Base-by-base conservation (phyloP, 2,888 invertebrate species). In the Zootermopsis nevadensis region DNA sequence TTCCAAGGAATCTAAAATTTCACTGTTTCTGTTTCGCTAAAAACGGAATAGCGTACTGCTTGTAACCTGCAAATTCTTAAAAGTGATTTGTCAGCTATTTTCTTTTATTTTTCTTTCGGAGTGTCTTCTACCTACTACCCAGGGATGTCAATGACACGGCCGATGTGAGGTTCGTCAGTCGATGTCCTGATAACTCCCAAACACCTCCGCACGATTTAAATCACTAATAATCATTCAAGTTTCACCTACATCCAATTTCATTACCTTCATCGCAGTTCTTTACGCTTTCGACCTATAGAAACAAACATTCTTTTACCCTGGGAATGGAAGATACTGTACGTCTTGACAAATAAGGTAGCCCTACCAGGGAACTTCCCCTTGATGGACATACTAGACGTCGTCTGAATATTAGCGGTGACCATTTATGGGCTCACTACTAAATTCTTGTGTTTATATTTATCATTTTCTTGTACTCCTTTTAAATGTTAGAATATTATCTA, bases 131-230 rank as follows among this genome's bases (percentile, higher is more conserved):
- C n/a, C 12, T 27, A 60, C 60, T 60, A 19, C 6, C 19, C 33
- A 22, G 19, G 8, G 69, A 33, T 69, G 69, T 69, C 69, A 69
- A 69, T 69, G 69, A 69, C 69, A 69, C 19, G 60, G 27, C 60
- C 27, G 19, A n/a, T 10, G 60, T 27, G 7, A 6, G 6, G 69
- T 33, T 69, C 69, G 15, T 15, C 69, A 69, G 33, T 22, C 69
- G 0, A 33, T 30, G 6, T 27, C 12, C 60, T 27, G 60, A n/a
- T 60, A 8, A n/a, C 60, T 60, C 69, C 69, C 8, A 69, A 33
- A 69, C 69, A 31, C 69, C 69, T 69, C 33, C 69, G 33, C 33
- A 69, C n/a, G 31, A 69, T 69, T 69, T 69, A 33, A 69, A 69
- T 33, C 69, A 33, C 69, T 69, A 12, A 31, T 4, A 33, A 69